Evolutionary conservation across 23 tunicate species (phyloP), one percentile per base, ranked within the genome.

Genomic region (Halocynthia roretzi): DNA sequence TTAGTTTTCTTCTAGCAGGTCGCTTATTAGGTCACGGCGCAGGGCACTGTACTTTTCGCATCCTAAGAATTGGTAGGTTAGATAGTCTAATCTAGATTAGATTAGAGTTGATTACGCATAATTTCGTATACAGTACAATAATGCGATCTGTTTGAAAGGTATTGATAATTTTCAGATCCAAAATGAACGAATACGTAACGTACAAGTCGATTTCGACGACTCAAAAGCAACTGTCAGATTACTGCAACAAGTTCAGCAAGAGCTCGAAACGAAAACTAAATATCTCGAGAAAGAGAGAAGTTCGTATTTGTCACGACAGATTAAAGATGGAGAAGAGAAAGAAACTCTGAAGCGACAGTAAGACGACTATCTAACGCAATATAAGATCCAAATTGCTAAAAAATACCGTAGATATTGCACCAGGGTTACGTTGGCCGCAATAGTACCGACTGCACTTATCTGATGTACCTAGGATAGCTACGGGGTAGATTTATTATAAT

Each of bases 221-320:
- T 50, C 88, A 5, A 53, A 61, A 74, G 86, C 95, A 18, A 82
- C 95, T 6, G 62, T 80, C 69, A 68, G 86, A 54, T 75, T 87
- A 49, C 86, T 87, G 10, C 86, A 87, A 76, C 95, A 88, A 67
- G 84, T 88, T 10, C 95, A 88, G 66, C 75, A 83, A 56, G 95
- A 88, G 72, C 84, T 88, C 31, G 95, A 88, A 62, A 82, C 86
- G 14, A 88, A 88, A 74, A 71, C 76, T 7, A 81, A 83, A 68
- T 83, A 84, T 71, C 84, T 88, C 61, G 83, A 88, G 81, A 88
- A 83, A 52, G 95, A 88, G 51, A 56, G 84, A 52, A 80, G 74
- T 8, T 8, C 82, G 7, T 78, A 51, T 22, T 52, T 88, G 70
- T 67, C 76, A 18, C 87, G 75, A 58, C 81, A 86, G 40, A 22